Evolutionary conservation across 2,888 invertebrate genomes (phyloP).

Genomic region (Melanostoma mellinum): DNA sequence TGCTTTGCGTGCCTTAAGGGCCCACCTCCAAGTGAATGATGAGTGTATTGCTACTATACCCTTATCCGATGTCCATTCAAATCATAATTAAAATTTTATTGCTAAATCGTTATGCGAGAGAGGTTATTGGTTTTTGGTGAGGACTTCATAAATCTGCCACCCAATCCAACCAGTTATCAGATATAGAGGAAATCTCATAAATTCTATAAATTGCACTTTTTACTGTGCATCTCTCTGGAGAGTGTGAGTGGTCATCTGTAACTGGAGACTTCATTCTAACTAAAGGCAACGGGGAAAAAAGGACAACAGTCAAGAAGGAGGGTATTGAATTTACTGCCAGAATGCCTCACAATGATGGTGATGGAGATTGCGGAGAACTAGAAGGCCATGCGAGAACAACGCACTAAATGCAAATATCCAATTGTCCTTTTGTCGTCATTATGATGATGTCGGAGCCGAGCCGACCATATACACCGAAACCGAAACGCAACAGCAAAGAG

Average conservation of each 20-base stretch:
- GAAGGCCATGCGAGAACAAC: conserved; percentile 13
- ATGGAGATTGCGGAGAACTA: not conserved
- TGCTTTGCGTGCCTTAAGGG: not conserved
- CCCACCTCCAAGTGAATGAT: conserved; percentile 12
- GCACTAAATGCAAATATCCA: conserved; percentile 68
- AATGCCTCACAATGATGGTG: conserved; percentile 17
- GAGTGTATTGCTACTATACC: conserved; percentile 3
- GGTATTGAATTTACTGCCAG: conserved; percentile 67
- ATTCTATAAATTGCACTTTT: conserved; percentile 65
- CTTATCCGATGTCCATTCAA: conserved; percentile 44
- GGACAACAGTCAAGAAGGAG: conserved; percentile 45
- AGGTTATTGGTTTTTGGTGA: conserved; percentile 65
- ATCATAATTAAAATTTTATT: conserved; percentile 70
- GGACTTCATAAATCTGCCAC: conserved; percentile 69
- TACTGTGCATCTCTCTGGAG: conserved; percentile 14
- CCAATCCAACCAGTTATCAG: conserved; percentile 49
- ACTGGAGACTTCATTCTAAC: conserved; percentile 9
- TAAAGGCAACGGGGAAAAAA: conserved; percentile 3
- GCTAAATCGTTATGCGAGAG: conserved; percentile 59
- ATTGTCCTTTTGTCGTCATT: conserved; percentile 65
- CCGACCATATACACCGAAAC: not conserved
- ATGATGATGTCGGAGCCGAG: conserved; percentile 52
- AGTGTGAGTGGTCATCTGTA: not conserved
- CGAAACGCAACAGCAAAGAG: conserved; percentile 7
- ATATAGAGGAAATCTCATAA: conserved; percentile 54